A percentile compares a stretch with the other conserved stretches of the same genome.
Conservation (phyloP, 1,140 invertebrate species). For the Drosophila suzukii region DNA sequence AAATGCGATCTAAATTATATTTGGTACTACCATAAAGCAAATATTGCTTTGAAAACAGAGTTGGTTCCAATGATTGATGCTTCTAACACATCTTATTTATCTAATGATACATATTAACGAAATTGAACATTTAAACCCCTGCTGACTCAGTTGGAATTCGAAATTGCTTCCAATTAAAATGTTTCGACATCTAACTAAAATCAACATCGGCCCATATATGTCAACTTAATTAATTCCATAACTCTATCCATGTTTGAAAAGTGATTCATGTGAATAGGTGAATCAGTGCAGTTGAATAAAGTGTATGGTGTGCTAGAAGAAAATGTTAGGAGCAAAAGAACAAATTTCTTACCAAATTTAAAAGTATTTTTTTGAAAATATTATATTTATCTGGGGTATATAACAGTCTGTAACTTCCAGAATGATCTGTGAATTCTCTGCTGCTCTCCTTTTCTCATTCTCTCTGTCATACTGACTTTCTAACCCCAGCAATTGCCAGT, state of each 20-base stretch:
- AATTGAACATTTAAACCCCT: conserved; percentile 17
- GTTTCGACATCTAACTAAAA: conserved; percentile 32
- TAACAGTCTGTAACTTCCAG: not conserved
- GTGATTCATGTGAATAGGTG: conserved; percentile 33
- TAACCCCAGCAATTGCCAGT: conserved; percentile 18
- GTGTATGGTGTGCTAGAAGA: not conserved
- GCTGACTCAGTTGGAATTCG: conserved; percentile 29
- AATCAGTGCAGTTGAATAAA: conserved; percentile 24
- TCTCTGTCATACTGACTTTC: conserved; percentile 18
- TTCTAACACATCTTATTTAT: not conserved
- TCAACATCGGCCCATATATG: conserved; percentile 21
- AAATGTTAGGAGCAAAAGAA: not conserved
- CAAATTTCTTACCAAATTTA: not conserved
- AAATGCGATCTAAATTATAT: not conserved
- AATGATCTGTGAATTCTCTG: not conserved
- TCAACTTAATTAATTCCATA: conserved; percentile 29
- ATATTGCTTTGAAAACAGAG: not conserved
- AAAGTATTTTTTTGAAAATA: not conserved
- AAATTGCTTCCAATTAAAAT: conserved; percentile 35
- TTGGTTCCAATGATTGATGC: conserved; percentile 16
- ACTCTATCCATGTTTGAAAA: conserved; percentile 29
- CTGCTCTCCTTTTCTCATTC: not conserved
- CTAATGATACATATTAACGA: conserved; percentile 12
- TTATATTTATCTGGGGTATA: not conserved
- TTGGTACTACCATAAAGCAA: too few species aligned